phyloP scores from a whole-genome alignment of 2,797 vertebrate species.

The Ctenopoma kingsleyae region DNA sequence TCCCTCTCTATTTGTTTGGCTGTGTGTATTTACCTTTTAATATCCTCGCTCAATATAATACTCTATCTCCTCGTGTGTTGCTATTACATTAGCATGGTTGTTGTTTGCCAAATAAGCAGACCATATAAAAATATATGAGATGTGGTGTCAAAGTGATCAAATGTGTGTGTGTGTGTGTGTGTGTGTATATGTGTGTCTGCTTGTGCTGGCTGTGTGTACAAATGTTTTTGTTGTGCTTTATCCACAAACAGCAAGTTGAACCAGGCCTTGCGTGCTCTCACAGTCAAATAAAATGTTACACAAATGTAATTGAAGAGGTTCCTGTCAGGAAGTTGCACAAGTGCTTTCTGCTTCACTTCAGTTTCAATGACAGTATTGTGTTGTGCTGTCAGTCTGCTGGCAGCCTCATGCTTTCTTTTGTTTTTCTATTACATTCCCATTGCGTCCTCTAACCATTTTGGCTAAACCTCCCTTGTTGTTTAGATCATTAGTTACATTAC shows the following conservation, averaged over 20 bases:
- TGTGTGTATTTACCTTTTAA: conserved; percentile 53
- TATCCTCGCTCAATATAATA: conserved; percentile 31
- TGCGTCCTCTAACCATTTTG: conserved; percentile 40
- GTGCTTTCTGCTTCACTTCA: conserved; percentile 54
- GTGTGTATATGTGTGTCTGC: conserved; percentile 10
- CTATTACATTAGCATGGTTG: conserved; percentile 63
- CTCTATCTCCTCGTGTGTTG: conserved; percentile 34
- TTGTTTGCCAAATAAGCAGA: conserved; percentile 55
- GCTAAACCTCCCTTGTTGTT: conserved; percentile 37
- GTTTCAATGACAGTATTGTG: conserved; percentile 48
- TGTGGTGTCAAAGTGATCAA: conserved; percentile 10
- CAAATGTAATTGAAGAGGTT: conserved; percentile 57
- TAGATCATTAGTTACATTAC: conserved; percentile 55
- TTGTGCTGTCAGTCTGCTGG: conserved; percentile 24
- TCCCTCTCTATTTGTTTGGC: conserved; percentile 14
- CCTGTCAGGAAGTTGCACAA: conserved; percentile 50
- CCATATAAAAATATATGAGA: conserved; percentile 54
- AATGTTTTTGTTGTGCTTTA: conserved; percentile 1
- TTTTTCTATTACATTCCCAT: conserved; percentile 29
- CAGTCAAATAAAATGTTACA: conserved; percentile 58
- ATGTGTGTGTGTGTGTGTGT: conserved; percentile 14
- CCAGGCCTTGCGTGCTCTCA: conserved; percentile 23
- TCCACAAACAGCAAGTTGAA: conserved; percentile 43
- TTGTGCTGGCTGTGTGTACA: conserved; percentile 3
- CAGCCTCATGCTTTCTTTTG: conserved; percentile 30